phyloP scores from a whole-genome alignment of 2,888 invertebrate species.

The Desoria tigrina region DNA sequence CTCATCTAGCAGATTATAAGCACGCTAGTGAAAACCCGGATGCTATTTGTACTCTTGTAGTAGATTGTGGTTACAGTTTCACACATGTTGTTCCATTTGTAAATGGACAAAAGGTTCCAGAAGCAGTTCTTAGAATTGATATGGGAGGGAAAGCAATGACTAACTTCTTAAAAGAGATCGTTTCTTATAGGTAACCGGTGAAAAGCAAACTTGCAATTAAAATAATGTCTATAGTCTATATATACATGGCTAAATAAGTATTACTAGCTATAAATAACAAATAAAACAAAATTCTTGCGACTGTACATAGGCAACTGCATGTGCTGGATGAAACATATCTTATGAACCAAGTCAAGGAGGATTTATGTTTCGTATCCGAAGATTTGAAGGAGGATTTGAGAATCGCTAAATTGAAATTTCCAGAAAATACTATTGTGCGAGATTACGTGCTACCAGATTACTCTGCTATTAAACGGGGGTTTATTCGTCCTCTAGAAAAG shows the following conservation, averaged over 20 bases:
- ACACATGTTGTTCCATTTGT: constrained; percentile 92
- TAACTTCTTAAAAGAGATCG: constrained; percentile 94
- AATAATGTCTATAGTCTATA: neutral
- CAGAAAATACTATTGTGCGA: constrained; percentile 69
- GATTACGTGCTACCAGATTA: constrained; percentile 98
- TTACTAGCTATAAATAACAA: no score
- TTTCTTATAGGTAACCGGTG: constrained; percentile 75
- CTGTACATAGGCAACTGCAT: constrained; percentile 73
- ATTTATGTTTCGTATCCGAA: constrained; percentile 87
- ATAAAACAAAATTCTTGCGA: no score
- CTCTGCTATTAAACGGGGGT: constrained; percentile 82
- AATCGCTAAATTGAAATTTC: constrained; percentile 64
- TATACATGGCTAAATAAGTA: neutral
- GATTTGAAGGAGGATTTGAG: constrained; percentile 80
- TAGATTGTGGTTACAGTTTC: constrained; percentile 94
- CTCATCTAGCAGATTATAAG: constrained; percentile 75
- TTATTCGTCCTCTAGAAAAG: constrained; percentile 61
- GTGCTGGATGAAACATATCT: constrained; percentile 99
- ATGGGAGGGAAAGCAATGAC: constrained; percentile 96
- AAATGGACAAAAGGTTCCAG: constrained; percentile 69
- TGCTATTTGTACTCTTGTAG: constrained; percentile 71
- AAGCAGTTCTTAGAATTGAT: constrained; percentile 80
- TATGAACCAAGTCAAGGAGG: constrained; percentile 97
- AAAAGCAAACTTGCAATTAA: neutral
- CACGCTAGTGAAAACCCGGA: constrained; percentile 63